Evolutionary conservation across 2,888 invertebrate genomes (phyloP), one percentile per base, ranked within the genome.

Genomic region (Philereme transversata): DNA sequence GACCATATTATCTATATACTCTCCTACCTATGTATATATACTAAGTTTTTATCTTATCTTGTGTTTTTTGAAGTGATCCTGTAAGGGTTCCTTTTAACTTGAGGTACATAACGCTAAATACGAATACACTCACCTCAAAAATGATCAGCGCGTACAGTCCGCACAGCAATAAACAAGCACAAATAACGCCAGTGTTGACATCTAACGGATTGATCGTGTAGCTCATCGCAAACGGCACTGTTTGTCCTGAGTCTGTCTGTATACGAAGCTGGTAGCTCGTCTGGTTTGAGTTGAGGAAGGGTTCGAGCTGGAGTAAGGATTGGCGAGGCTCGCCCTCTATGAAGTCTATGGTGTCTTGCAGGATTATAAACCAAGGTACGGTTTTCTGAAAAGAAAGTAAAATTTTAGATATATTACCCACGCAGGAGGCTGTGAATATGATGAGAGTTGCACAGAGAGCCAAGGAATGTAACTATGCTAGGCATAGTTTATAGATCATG

Each of bases 141-240:
- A 98, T 96, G 62, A 98, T 96, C 8, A 98, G 84, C 3, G 95
- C 82, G 76, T 98, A 98, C 9, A 98, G 93, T 0, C 95, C 94
- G 4, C 95, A 73, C 0, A 98, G 88, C n/a, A 98, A 93, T 0
- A 95, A 61, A 4, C 95, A 95, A 0, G 97, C 96, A 70, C 95
- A 96, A 0, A 95, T 84, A 4, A 97, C 94, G 0, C 97, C 97
- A 53, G 93, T 93, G 43, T 93, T 90, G 4, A 92, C 80, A 72
- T 95, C 94, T 50, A 96, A 91, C 0, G 96, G 95, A 22, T 94
- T 83, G 0, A 94, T 74, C 67, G 95, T 94, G 71, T 95, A 96
- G 9, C 83, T 83, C 54, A 92, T 60, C 0, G 79, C 70, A 4
- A 92, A 78, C 0, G 92, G 91, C 0, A 80, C 76, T 0, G 83